A percentile compares a stretch with the other conserved stretches of the same genome.
Evolutionary conservation across 2,888 invertebrate species (phyloP).

Genomic region (Rotaria macrura): DNA sequence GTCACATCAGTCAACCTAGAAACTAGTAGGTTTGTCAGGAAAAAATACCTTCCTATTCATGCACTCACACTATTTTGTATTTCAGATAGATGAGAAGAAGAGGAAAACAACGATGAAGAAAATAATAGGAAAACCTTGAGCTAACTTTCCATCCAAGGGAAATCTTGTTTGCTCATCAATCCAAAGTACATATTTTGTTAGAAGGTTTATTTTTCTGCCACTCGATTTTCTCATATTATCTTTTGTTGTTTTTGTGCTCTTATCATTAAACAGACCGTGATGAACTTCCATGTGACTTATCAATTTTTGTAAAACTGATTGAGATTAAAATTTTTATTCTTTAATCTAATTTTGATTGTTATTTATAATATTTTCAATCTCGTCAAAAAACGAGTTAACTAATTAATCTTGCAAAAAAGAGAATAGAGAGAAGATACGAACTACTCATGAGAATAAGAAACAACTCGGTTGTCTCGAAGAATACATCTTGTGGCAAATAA

Average conservation of each 20-base stretch:
- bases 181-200: too few relatives aligned
- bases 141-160: background rate
- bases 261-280: too few relatives aligned
- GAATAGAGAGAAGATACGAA: too few relatives aligned
- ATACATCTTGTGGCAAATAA: too few relatives aligned
- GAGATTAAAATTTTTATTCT: background rate
- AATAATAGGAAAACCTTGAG: background rate
- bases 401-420: background rate
- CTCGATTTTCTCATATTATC: background rate
- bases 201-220: too few relatives aligned
- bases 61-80: background rate
- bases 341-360: background rate
- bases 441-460: too few relatives aligned
- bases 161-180: background rate
- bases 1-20: background rate
- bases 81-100: background rate
- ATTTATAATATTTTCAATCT: too few relatives aligned
- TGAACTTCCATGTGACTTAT: too few relatives aligned
- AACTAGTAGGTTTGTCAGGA: background rate
- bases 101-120: background rate
- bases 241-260: background rate
- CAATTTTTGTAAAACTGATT: background rate
- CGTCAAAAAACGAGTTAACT: background rate
- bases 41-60: background rate
- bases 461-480: too few relatives aligned